These are phyloP conservation scores for Diploptera punctata DNA, from an alignment of 2,888 invertebrate genomes.

Conservation along the genomic window DNA sequence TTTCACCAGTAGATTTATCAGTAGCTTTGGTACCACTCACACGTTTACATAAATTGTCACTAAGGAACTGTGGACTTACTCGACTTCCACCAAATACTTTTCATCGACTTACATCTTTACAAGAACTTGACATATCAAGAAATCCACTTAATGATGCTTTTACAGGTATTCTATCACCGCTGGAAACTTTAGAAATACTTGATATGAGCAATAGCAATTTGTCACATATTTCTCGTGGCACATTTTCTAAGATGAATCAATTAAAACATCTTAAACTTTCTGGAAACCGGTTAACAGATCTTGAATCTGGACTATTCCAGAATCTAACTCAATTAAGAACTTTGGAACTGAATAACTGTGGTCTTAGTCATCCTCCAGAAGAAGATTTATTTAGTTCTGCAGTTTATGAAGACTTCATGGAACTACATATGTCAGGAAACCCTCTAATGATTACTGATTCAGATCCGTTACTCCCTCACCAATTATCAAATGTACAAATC, in stretches of 20 bases:
- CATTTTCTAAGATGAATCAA: slow-evolving; percentile 72
- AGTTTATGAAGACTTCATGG: slow-evolving; percentile 68
- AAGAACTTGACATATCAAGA: slow-evolving; percentile 72
- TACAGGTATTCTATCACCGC: slow-evolving; percentile 67
- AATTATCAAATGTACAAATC: slow-evolving; percentile 64
- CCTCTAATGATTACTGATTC: slow-evolving; percentile 67
- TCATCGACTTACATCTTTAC: slow-evolving; percentile 67
- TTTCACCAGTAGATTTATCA: slow-evolving; percentile 71
- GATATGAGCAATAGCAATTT: slow-evolving; percentile 78
- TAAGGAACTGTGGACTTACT: slow-evolving; percentile 70
- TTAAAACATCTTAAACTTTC: slow-evolving; percentile 70
- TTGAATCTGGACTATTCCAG: slow-evolving; percentile 71
- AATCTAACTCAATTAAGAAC: slow-evolving; percentile 71
- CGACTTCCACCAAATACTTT: slow-evolving; percentile 68
- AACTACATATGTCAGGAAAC: slow-evolving; percentile 72
- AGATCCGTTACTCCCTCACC: slow-evolving; percentile 66
- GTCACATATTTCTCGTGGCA: slow-evolving; percentile 67
- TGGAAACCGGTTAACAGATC: slow-evolving; percentile 69
- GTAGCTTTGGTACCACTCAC: slow-evolving; percentile 69
- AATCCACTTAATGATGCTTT: slow-evolving; percentile 74
- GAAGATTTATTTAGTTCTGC: slow-evolving; percentile 70
- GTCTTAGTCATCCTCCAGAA: slow-evolving; percentile 67
- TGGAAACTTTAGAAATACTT: slow-evolving; percentile 69
- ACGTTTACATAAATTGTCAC: slow-evolving; percentile 68
- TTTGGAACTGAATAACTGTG: slow-evolving; percentile 72